phyloP scores from a whole-genome alignment of 2,797 vertebrate species.

The Pelobates cultripes region DNA sequence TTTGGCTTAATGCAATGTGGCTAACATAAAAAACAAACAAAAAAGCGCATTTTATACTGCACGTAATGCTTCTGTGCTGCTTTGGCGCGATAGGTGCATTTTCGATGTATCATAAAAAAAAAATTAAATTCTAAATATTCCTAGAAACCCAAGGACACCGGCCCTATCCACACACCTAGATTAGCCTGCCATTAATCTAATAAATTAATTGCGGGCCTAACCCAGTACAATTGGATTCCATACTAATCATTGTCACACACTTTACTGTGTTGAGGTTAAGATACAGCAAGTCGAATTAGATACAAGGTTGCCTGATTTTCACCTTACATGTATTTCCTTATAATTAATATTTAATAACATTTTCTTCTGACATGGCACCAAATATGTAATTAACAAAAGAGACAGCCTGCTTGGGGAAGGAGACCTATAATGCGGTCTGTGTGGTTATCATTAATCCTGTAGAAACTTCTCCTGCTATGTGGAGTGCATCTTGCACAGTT shows the following conservation, averaged over 20 bases:
- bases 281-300: not conserved
- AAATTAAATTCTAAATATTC: too few relatives aligned
- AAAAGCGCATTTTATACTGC: too few relatives aligned
- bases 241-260: not conserved
- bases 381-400: constrained; percentile 49
- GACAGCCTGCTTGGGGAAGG: constrained; percentile 42
- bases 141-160: not conserved
- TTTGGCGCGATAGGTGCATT: too few relatives aligned
- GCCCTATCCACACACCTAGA: not conserved
- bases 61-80: too few relatives aligned
- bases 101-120: too few relatives aligned
- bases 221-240: not conserved
- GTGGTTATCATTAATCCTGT: constrained; percentile 48
- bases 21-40: too few relatives aligned
- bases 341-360: constrained; percentile 9
- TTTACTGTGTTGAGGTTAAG: not conserved
- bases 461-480: constrained; percentile 8
- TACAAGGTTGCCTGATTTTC: not conserved
- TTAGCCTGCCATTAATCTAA: not conserved
- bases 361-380: constrained; percentile 39
- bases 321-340: not conserved
- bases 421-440: constrained; percentile 36
- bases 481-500: constrained; percentile 10
- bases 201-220: not conserved
- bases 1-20: too few relatives aligned